Percentiles rank a stretch among this genome's conserved stretches.
Evolutionary conservation across 2,797 vertebrate species (phyloP).

Genomic region (Pelochelys cantorii): DNA sequence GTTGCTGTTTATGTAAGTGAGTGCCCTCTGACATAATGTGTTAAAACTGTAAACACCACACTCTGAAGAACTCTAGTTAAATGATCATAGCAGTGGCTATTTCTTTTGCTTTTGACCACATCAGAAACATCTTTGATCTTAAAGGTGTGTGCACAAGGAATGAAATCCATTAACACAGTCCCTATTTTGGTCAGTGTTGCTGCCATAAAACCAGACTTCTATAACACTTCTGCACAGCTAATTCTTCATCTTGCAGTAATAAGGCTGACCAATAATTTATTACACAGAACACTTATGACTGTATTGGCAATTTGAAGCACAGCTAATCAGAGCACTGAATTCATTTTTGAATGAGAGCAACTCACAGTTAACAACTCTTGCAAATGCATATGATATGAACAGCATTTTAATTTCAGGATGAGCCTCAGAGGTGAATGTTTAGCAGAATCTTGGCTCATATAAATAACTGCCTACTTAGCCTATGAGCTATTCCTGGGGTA

Average conservation of each 20-base stretch:
- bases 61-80: background rate
- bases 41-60: constrained; percentile 37
- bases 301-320: background rate
- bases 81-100: background rate
- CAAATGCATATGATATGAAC: background rate
- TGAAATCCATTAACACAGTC: background rate
- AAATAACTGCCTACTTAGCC: rapidly evolving
- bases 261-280: background rate
- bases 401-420: background rate
- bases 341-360: constrained; percentile 16
- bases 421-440: background rate
- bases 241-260: background rate
- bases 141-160: background rate
- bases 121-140: constrained; percentile 14
- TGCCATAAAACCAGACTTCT: background rate
- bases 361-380: constrained; percentile 25
- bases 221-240: background rate
- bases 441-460: background rate
- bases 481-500: background rate
- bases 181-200: background rate
- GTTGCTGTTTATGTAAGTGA: background rate
- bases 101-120: constrained; percentile 9
- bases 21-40: constrained; percentile 14
- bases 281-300: background rate
- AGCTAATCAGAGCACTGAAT: background rate